Percentiles rank a stretch among this genome's conserved stretches.
Evolutionary conservation across 64 coral and sea anemone species (phyloP).

Genomic region (Porites australiensis): DNA sequence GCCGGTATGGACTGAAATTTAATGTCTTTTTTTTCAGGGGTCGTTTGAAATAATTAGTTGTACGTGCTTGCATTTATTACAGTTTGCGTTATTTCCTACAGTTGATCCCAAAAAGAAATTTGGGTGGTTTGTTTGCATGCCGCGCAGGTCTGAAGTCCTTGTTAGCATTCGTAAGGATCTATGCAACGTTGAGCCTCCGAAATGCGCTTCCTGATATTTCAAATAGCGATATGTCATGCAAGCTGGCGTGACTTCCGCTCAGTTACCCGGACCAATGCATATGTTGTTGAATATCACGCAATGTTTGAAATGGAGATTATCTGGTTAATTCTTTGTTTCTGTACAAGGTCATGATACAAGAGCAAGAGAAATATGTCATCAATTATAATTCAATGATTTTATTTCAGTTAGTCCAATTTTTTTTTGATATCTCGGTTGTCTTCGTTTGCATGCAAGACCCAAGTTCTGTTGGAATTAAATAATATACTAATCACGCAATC

Average conservation of each 20-base stretch:
- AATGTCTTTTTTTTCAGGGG: no score
- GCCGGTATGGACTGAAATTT: no score
- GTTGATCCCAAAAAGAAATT: not conserved
- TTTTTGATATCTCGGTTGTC: not conserved
- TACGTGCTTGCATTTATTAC: not conserved
- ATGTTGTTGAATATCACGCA: not conserved
- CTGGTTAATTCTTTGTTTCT: not conserved
- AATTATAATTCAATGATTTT: not conserved
- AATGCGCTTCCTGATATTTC: not conserved
- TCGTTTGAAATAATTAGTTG: not conserved
- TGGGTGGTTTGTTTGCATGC: not conserved
- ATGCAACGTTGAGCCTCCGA: not conserved
- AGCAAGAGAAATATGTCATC: not conserved
- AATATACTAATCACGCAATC: not conserved
- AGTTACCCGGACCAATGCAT: not conserved
- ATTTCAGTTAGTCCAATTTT: not conserved
- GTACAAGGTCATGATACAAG: not conserved
- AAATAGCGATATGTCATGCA: not conserved
- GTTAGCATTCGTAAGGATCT: not conserved
- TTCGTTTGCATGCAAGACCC: not conserved
- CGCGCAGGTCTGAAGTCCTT: not conserved
- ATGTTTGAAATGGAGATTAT: not conserved
- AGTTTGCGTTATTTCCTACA: not conserved
- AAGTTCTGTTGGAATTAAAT: not conserved
- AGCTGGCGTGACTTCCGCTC: not conserved